Evolutionary conservation across 2,113 vertebrate species (phyloP), one percentile per base, ranked within the genome.

Genomic region (Xenopus borealis): DNA sequence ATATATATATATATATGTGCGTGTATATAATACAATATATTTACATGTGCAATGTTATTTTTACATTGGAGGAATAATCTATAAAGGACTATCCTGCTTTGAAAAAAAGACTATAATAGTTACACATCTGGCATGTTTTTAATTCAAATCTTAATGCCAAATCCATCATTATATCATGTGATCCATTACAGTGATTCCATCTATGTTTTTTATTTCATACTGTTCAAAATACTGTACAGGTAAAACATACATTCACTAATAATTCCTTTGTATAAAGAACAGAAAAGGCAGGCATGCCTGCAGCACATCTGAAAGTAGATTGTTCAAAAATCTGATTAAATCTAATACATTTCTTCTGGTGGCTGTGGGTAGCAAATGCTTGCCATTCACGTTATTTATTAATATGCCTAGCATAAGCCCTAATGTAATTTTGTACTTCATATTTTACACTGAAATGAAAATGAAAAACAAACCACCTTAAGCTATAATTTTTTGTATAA

Each of bases 161-260:
- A 40, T 2, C 2, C 33, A 40, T 40, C 33, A 40, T 40, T 76
- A 69, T 62, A 75, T 75, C 62, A 53, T 27, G 46, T 50, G 46
- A 23, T 33, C 30, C 30, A 33, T 40, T 40, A 2, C 33, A 40
- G 45, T 44, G 59, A 69, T 45, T 62, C 58, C 66, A 75, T 62
- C 50, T 57, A 66, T 62, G 55, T 76, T 63, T 69, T 27, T 64
- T 70, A 64, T 64, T n/a, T 69, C 64, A 55, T 33, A 40, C 14
- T 57, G 50, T 69, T 70, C 27, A 63, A 70, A 77, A 70, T 44
- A 61, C 53, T 69, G 12, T 62, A 59, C 47, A 63, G 58, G 59
- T 64, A 77, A 64, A 77, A 77, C 61, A 64, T 77, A 77, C 70
- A 77, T 77, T 77, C 70, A 77, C 66, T 77, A 77, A 77, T 70